Evolutionary conservation across 2,888 invertebrate genomes (phyloP), one percentile per base, ranked within the genome.

Genomic region (Sphaerophoria taeniata): DNA sequence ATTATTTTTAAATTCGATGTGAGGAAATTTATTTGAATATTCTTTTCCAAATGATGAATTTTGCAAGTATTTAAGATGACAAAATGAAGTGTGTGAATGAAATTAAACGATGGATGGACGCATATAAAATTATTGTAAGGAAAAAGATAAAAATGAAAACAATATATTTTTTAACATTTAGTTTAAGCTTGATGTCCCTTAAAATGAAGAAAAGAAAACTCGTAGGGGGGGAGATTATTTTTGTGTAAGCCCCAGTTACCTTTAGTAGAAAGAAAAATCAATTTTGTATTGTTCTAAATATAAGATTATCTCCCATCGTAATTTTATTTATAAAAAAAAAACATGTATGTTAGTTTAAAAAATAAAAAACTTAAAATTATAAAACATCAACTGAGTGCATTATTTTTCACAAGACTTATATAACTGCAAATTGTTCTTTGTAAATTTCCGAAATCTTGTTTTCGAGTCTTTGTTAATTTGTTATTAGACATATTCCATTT

Each of bases 231-330:
- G 45, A 61, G 39, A 39, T 56, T 53, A 65, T 72, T 16, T 70
- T 36, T 78, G 36, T 74, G 51, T 60, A 79, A 84, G 58, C 58
- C 83, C 78, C 60, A 74, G 73, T 73, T 83, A 83, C 73, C 73
- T 70, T 82, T 73, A 47, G 70, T 65, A 61, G 24, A 39, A 24
- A 47, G 5, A 36, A 53, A 72, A 24, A 7, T 6, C 5, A 49
- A 78, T 85, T 85, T 81, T 85, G 75, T 85, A 85, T 85, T 85
- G 84, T 81, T 85, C 51, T 80, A 85, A 76, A 80, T 81, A 75
- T 85, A 85, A 85, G 75, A 85, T 72, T 85, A 24, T 24, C 56
- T 72, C 75, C 84, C 84, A 85, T 61, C 76, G 84, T 85, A 80
- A 85, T 36, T 67, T 82, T 80, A 80, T 72, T 76, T 81, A 69